phyloP scores from a whole-genome alignment of 2,797 vertebrate genomes.

The Eospalax fontanierii region DNA sequence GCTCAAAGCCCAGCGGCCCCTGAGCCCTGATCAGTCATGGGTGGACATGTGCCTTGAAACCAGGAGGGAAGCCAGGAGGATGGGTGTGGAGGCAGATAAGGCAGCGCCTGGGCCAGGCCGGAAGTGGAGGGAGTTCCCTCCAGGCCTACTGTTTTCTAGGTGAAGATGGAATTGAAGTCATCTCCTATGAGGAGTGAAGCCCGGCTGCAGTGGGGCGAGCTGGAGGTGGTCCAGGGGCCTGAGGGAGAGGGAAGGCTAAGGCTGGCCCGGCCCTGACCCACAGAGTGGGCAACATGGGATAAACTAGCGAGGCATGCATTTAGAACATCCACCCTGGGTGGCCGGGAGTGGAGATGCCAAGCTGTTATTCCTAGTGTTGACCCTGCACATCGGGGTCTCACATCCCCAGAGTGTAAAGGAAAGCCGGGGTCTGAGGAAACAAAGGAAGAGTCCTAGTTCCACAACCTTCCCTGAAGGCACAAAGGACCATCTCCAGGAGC shows the following conservation, averaged over 20 bases:
- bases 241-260: not conserved
- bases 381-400: not conserved
- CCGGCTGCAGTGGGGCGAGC: rapidly evolving
- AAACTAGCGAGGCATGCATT: rapidly evolving
- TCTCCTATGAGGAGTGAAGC: not conserved
- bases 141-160: conserved; percentile 51
- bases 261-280: not conserved
- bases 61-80: conserved; percentile 5
- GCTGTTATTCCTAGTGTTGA: not conserved
- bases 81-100: conserved; percentile 76
- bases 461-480: not conserved
- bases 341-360: rapidly evolving
- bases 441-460: not conserved
- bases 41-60: not conserved
- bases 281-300: rapidly evolving
- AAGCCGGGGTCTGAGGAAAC: not conserved
- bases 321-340: not conserved
- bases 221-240: not conserved
- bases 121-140: conserved; percentile 75
- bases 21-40: not conserved
- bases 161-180: conserved; percentile 67
- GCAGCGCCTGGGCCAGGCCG: not conserved
- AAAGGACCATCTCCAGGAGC: not conserved
- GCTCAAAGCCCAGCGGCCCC: not conserved
- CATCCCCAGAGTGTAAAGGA: not conserved